These are phyloP conservation scores for Rhynchophorus ferrugineus DNA, from an alignment of 1,140 invertebrate species.

Conservation along the genomic window DNA sequence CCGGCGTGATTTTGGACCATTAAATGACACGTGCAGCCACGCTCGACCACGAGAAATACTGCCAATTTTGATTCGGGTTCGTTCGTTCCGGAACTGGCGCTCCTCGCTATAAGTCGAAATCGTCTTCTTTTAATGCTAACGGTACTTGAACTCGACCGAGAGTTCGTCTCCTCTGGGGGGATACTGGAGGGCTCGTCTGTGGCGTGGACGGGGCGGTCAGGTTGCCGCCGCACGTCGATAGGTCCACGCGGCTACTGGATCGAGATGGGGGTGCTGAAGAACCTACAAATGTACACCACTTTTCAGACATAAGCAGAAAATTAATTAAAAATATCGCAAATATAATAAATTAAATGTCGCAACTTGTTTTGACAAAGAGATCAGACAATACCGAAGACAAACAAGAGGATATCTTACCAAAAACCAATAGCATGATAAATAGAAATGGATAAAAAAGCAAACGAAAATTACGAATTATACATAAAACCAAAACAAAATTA, in stretches of 20 bases:
- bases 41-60: too few relatives aligned
- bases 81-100: too few relatives aligned
- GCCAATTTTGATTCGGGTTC: too few relatives aligned
- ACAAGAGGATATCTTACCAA: too few relatives aligned
- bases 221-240: slow-evolving; percentile 47
- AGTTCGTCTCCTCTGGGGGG: slow-evolving; percentile 31
- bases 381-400: too few relatives aligned
- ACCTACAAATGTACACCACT: slow-evolving; percentile 1
- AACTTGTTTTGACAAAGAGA: too few relatives aligned
- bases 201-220: slow-evolving; percentile 40
- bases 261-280: slow-evolving; percentile 53
- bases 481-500: too few relatives aligned
- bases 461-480: too few relatives aligned
- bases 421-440: too few relatives aligned
- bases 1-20: too few relatives aligned
- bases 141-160: slow-evolving; percentile 32
- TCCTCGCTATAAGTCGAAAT: slow-evolving; percentile 27
- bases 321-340: not conserved
- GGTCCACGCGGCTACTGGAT: slow-evolving; percentile 58
- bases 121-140: slow-evolving; percentile 36
- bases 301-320: not conserved
- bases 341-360: not conserved
- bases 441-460: too few relatives aligned
- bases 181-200: slow-evolving; percentile 36
- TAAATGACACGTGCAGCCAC: too few relatives aligned